A percentile compares a stretch with the other conserved stretches of the same genome.
Conservation (phyloP, 1,140 invertebrate species). For the Theocolax elegans region DNA sequence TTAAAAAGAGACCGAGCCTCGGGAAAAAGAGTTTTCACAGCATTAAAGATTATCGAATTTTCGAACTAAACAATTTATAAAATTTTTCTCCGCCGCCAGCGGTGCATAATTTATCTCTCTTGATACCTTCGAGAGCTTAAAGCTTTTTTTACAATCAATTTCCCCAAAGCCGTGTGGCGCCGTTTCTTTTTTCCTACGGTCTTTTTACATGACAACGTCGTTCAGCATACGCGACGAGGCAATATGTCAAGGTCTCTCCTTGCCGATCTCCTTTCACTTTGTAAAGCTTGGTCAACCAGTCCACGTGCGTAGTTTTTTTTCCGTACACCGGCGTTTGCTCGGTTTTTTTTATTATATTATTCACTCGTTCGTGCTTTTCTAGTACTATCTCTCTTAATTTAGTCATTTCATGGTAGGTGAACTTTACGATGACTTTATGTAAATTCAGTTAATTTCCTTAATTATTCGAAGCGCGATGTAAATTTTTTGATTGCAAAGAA, state of each 20-base stretch:
- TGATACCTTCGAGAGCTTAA: neutral
- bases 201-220: conserved; percentile 19
- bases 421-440: too few species aligned
- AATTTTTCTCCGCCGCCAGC: neutral
- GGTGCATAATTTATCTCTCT: conserved; percentile 11
- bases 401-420: too few species aligned
- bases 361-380: neutral
- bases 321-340: neutral
- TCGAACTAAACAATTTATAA: conserved; percentile 21
- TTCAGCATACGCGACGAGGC: conserved; percentile 20
- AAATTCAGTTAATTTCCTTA: too few species aligned
- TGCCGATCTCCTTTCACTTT: conserved; percentile 29
- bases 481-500: too few species aligned
- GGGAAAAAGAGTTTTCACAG: neutral
- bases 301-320: neutral
- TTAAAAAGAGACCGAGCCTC: too few species aligned
- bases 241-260: conserved; percentile 28
- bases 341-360: neutral
- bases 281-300: conserved; percentile 1
- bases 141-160: conserved; percentile 21
- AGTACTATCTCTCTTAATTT: neutral
- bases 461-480: too few species aligned
- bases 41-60: neutral
- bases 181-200: neutral
- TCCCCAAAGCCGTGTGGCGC: neutral